Evolutionary conservation across 1,140 invertebrate species (phyloP), one percentile per base, ranked within the genome.

Genomic region (Hestina assimilis): DNA sequence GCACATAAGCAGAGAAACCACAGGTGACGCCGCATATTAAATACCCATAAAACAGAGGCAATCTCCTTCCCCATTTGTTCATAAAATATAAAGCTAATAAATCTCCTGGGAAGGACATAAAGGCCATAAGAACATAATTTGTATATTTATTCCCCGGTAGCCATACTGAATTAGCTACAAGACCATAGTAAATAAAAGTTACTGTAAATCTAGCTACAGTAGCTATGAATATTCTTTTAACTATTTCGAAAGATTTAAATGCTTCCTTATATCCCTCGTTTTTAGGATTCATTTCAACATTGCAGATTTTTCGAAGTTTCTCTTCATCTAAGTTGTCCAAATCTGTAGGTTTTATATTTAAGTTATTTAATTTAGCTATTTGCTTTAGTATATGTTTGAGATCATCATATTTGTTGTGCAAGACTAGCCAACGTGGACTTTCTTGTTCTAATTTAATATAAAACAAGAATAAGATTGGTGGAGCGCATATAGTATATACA

Each of bases 121-220:
- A 61, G 0, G 91, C 89, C 1, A 92, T 90, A 40, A 92, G 81
- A 3, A 93, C 89, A 63, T 94, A 94, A 67, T 93, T 93, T 6
- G 89, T 77, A 71, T 94, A 94, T 59, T 91, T 88, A 55, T 91
- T 90, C 0, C 94, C 94, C 7, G 91, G 92, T 14, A 96, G 81
- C 40, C 91, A 90, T 1, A 94, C 93, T 0, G 94, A 92, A 66
- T 95, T 95, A 3, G 96, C 85, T 6, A 94, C 93, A 2, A 96
- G 70, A 0, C 94, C 95, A 66, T 95, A 96, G 72, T 95, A 96
- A 2, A 95, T 91, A 57, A 95, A 92, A 1, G 91, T 89, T 31
- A 91, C 90, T 1, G 92, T 90, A 17, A 93, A 89, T 90, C 91
- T 93, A 67, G 89, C 92, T 53, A 92, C 89, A 23, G 87, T 91